phyloP scores from a whole-genome alignment of 2,888 invertebrate genomes.

The Andrena praecox region DNA sequence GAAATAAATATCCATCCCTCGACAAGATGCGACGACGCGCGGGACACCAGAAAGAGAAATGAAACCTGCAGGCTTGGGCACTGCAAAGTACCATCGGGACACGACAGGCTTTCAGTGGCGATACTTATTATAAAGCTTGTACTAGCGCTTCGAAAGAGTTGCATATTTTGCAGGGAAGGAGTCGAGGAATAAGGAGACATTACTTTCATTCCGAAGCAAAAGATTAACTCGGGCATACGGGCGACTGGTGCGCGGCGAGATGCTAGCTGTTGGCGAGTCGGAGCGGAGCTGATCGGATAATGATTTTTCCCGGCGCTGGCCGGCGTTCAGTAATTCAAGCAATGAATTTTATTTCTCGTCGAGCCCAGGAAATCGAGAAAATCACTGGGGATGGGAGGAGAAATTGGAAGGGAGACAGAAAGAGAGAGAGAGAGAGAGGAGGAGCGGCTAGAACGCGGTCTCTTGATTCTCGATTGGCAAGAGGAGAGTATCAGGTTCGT shows the following conservation, averaged over 20 bases:
- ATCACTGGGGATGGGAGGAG: background rate
- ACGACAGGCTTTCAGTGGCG: no score
- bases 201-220: background rate
- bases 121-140: no score
- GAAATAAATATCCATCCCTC: no score
- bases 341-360: constrained; percentile 19
- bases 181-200: background rate
- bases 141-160: no score
- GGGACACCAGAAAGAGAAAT: no score
- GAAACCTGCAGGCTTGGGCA: no score
- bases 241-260: background rate
- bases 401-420: constrained; percentile 2
- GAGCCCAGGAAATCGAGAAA: constrained; percentile 4
- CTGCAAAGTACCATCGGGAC: no score
- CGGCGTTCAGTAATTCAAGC: background rate
- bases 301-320: constrained; percentile 18
- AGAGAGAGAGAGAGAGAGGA: background rate
- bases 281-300: constrained; percentile 41
- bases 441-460: constrained; percentile 24
- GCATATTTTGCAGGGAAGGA: background rate
- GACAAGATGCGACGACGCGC: no score
- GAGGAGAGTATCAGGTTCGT: constrained; percentile 71
- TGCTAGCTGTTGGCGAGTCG: constrained; percentile 1
- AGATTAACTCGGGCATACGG: background rate
- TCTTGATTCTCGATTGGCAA: constrained; percentile 50